Evolutionary conservation across 2,113 vertebrate species (phyloP).

Genomic region (Crotalus horridus): DNA sequence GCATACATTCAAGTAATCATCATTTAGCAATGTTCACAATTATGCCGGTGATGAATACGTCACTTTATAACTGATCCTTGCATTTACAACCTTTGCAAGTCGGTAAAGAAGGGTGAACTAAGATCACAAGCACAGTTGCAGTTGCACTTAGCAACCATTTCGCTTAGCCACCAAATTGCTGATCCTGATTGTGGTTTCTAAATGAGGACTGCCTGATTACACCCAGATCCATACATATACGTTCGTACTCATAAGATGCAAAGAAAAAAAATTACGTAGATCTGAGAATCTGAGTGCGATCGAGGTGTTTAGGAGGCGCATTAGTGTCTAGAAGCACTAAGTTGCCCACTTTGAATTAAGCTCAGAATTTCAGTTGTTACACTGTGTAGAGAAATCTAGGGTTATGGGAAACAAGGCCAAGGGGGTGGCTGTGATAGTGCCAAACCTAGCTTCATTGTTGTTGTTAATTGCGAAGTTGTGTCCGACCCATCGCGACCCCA

Average conservation of each 20-base stretch:
- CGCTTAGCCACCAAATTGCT: not conserved
- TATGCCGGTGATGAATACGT: not conserved
- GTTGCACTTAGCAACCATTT: not conserved
- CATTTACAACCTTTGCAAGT: not conserved
- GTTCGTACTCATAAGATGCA: not conserved
- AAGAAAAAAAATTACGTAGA: not conserved
- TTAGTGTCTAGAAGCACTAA: not conserved
- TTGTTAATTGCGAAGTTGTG: too few relatives aligned
- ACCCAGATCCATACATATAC: not conserved
- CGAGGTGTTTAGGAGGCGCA: not conserved
- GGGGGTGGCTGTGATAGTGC: not conserved
- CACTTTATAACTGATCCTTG: not conserved
- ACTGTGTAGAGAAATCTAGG: not conserved
- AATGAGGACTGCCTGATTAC: not conserved
- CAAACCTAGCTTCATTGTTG: not conserved
- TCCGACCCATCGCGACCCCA: too few relatives aligned
- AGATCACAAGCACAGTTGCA: not conserved
- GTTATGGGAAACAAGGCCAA: not conserved
- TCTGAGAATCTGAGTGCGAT: not conserved
- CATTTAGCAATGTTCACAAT: not conserved
- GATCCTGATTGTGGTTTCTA: not conserved
- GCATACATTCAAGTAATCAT: not conserved
- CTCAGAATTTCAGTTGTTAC: not conserved
- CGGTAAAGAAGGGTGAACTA: not conserved
- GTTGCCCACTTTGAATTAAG: not conserved